Percentiles rank a stretch among this genome's conserved stretches.
Evolutionary conservation across 2,797 vertebrate species (phyloP).

Genomic region (Scomberomorus guttatus): DNA sequence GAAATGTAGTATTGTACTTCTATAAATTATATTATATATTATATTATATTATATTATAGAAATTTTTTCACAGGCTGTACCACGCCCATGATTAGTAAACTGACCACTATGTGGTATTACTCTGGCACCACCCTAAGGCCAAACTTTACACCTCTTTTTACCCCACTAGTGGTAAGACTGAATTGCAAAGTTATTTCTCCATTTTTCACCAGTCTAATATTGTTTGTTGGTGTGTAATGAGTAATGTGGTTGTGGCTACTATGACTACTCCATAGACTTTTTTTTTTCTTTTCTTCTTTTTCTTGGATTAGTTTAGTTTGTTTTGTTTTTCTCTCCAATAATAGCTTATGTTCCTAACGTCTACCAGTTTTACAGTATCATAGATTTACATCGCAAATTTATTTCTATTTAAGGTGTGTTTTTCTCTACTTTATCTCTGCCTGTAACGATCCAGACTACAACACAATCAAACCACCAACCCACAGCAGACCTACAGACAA

Average conservation of each 20-base stretch:
- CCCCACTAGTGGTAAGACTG: too few species aligned
- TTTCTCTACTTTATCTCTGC: background rate
- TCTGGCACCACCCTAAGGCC: background rate
- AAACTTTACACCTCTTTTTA: background rate
- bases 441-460: constrained; percentile 34
- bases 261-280: background rate
- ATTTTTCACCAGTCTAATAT: background rate
- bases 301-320: background rate
- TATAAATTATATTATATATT: too few species aligned
- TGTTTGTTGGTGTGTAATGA: background rate
- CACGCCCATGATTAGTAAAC: background rate
- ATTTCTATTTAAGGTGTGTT: constrained; percentile 20
- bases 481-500: constrained; percentile 37
- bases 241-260: background rate
- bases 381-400: background rate
- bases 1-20: background rate
- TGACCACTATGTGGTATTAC: constrained; percentile 1
- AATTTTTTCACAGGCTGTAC: background rate
- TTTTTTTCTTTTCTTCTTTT: background rate
- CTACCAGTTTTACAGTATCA: background rate
- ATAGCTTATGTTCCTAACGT: background rate
- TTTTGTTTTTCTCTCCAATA: background rate
- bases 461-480: constrained; percentile 28
- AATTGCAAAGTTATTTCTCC: background rate
- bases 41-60: too few species aligned